A percentile compares a stretch with the other conserved stretches of the same genome.
phyloP scores from a whole-genome alignment of 2,888 invertebrate species.

The Pollenia labialis region DNA sequence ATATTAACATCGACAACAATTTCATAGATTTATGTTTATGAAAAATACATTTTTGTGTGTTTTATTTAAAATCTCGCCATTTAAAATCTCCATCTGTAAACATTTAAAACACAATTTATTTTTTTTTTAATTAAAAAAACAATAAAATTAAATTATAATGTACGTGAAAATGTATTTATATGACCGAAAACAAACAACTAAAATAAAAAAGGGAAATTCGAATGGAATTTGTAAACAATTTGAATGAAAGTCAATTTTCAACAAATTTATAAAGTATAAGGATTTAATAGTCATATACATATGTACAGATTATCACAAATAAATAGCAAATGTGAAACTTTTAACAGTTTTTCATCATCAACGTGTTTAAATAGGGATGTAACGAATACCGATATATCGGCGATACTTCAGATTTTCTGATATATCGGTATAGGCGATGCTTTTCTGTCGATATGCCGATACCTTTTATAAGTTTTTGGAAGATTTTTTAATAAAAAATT shows the following conservation, averaged over 20 bases:
- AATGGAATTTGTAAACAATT: background rate
- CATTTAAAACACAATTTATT: constrained; percentile 24
- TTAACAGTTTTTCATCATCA: background rate
- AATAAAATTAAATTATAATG: constrained; percentile 64
- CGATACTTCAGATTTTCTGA: no score
- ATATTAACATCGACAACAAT: constrained; percentile 9
- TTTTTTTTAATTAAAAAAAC: constrained; percentile 31
- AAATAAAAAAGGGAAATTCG: constrained; percentile 3
- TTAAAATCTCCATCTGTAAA: constrained; percentile 14
- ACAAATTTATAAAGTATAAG: constrained; percentile 52
- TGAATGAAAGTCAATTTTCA: constrained; percentile 24
- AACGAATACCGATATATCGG: no score
- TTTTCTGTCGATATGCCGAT: no score
- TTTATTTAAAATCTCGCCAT: constrained; percentile 64
- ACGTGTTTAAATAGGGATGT: no score
- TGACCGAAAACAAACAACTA: constrained; percentile 1
- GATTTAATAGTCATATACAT: constrained; percentile 24
- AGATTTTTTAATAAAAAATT: no score
- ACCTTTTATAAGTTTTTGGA: no score
- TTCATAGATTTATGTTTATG: background rate
- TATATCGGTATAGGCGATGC: no score
- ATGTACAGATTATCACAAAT: background rate
- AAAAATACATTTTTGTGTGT: constrained; percentile 30
- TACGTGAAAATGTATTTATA: constrained; percentile 46
- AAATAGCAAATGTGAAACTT: constrained; percentile 16